These are phyloP conservation scores for Paralinhomoeus sp. DNA, from an alignment of 2,888 invertebrate species.

Conservation along the genomic window DNA sequence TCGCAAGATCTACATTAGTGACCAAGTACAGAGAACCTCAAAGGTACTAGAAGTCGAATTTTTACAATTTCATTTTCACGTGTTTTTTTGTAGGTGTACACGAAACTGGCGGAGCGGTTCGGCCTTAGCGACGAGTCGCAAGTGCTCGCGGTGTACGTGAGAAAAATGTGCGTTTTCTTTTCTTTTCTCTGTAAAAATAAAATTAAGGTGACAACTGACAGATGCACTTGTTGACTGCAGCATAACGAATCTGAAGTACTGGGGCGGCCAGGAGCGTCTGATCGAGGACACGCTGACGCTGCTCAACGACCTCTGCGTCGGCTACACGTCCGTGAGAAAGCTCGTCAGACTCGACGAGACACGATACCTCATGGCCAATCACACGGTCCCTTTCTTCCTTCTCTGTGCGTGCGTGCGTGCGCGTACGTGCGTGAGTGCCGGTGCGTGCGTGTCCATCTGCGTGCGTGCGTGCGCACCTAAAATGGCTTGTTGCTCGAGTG, in stretches of 20 bases:
- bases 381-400: conserved; percentile 45
- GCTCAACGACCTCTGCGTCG: conserved; percentile 77
- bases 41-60: conserved; percentile 32
- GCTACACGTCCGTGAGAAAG: conserved; percentile 85
- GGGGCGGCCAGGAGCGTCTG: conserved; percentile 82
- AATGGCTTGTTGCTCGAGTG: too few relatives aligned
- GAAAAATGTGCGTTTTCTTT: conserved; percentile 60
- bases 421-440: too few relatives aligned
- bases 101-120: conserved; percentile 66
- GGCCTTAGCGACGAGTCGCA: conserved; percentile 82
- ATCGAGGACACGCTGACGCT: conserved; percentile 75
- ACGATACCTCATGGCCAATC: conserved; percentile 88
- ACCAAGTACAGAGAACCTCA: conserved; percentile 63
- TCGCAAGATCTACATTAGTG: conserved; percentile 89
- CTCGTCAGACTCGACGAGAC: conserved; percentile 88
- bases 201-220: not conserved
- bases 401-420: too few relatives aligned
- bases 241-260: conserved; percentile 91
- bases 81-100: conserved; percentile 42
- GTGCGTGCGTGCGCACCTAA: too few relatives aligned
- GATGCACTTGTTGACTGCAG: conserved; percentile 34
- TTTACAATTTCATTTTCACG: not conserved
- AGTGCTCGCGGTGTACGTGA: conserved; percentile 76
- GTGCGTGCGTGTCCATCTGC: too few relatives aligned
- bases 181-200: not conserved